Percentiles rank a stretch among this genome's conserved stretches.
These are phyloP conservation scores for Elmis aenea DNA, from an alignment of 2,888 invertebrate genomes.

Conservation along the genomic window DNA sequence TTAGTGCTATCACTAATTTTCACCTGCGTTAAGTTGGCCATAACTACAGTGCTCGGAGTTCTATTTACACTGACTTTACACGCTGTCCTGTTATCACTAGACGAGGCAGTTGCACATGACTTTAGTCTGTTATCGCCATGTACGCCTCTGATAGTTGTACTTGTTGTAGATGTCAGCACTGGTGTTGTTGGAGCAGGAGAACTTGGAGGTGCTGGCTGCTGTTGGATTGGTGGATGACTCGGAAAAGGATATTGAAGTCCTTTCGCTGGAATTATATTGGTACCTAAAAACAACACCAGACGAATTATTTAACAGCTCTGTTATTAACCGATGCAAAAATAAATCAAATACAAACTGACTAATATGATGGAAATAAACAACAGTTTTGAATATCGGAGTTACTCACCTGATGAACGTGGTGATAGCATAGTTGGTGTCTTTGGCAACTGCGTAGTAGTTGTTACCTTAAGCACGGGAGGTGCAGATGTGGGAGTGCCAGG, in stretches of 20 bases:
- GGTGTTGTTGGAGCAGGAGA: slow-evolving; percentile 23
- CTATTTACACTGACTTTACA: slow-evolving; percentile 42
- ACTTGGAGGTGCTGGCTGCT: slow-evolving; percentile 31
- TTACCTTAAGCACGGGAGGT: slow-evolving; percentile 28
- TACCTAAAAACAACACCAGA: slow-evolving; percentile 7
- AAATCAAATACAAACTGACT: too few species aligned
- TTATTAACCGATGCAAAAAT: too few species aligned
- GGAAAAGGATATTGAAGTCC: slow-evolving; percentile 74
- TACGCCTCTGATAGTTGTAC: slow-evolving; percentile 32
- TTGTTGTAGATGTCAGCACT: slow-evolving; percentile 23
- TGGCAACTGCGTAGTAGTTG: slow-evolving; percentile 28
- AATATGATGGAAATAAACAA: background rate
- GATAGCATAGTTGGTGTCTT: slow-evolving; percentile 42
- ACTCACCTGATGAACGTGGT: slow-evolving; percentile 39
- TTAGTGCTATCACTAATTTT: slow-evolving; percentile 26
- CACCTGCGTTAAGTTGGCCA: slow-evolving; percentile 26
- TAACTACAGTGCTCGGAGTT: slow-evolving; percentile 31
- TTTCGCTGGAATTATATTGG: slow-evolving; percentile 45
- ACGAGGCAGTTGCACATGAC: slow-evolving; percentile 37
- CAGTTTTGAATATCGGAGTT: background rate
- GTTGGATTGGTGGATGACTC: slow-evolving; percentile 62
- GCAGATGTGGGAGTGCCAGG: slow-evolving; percentile 22
- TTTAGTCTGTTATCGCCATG: slow-evolving; percentile 42
- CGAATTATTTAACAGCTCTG: too few species aligned
- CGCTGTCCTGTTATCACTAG: slow-evolving; percentile 37